Percentiles rank a stretch among this genome's conserved stretches.
phyloP scores from a whole-genome alignment of 2,113 vertebrate species.

The Xyrauchen texanus region DNA sequence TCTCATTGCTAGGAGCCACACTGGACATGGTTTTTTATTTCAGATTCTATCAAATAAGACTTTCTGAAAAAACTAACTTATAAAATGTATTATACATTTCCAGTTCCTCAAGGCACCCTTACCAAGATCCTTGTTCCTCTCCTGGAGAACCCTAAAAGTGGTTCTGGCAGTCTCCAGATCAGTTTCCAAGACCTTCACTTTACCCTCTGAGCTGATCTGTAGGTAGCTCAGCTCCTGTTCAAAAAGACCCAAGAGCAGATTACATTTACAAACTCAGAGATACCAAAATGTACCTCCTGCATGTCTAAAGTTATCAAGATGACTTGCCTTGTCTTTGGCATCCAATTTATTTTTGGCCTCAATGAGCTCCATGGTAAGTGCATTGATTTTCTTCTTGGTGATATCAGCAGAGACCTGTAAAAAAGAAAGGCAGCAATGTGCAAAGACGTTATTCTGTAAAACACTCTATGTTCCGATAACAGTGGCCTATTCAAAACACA shows the following conservation, averaged over 20 bases:
- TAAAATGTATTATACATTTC: neutral
- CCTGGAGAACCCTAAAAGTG: constrained; percentile 62
- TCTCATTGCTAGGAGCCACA: no score
- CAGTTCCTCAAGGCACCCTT: constrained; percentile 23
- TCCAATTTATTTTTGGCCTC: constrained; percentile 85
- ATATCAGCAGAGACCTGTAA: constrained; percentile 85
- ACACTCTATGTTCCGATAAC: neutral
- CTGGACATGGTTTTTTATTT: no score
- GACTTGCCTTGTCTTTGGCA: constrained; percentile 80
- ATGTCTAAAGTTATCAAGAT: constrained; percentile 34
- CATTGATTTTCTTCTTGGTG: constrained; percentile 85
- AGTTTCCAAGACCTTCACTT: constrained; percentile 68
- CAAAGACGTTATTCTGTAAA: neutral
- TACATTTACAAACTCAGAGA: neutral
- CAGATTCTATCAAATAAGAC: neutral
- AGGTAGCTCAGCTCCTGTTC: constrained; percentile 73
- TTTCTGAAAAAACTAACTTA: neutral
- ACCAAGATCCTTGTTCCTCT: constrained; percentile 76
- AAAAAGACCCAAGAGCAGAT: neutral
- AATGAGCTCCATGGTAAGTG: constrained; percentile 85
- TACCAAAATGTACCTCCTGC: neutral
- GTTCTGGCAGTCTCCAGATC: constrained; percentile 66
- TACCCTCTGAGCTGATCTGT: constrained; percentile 71
- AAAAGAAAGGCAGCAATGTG: neutral
- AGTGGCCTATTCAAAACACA: neutral